Percentiles rank a stretch among this genome's conserved stretches.
Evolutionary conservation across 1,140 invertebrate species (phyloP).

Genomic region (Papilio glaucus): DNA sequence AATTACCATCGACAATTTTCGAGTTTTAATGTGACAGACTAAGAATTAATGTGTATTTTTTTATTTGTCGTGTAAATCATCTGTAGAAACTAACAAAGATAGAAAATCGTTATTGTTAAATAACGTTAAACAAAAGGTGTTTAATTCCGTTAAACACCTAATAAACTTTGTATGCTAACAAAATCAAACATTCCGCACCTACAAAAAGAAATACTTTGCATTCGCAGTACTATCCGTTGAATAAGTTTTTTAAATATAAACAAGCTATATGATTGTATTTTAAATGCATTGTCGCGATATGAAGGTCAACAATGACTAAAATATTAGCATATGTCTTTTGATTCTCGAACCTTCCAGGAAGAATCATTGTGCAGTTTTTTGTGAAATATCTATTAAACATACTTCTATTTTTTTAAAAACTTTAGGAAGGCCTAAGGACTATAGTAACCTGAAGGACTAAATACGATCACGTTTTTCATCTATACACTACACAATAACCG

Average conservation of each 20-base stretch:
- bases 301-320: slow-evolving; percentile 8
- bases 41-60: too few species aligned
- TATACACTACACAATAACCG: too few species aligned
- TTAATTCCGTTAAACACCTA: neutral
- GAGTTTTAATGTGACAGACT: too few species aligned
- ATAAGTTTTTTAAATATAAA: neutral
- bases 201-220: neutral
- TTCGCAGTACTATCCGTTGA: neutral
- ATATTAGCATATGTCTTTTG: neutral
- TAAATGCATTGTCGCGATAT: slow-evolving; percentile 2
- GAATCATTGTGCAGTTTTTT: neutral
- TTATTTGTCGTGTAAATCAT: too few species aligned
- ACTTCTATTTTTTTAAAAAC: neutral
- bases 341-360: neutral
- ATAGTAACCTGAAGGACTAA: neutral
- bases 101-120: too few species aligned
- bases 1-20: too few species aligned
- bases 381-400: slow-evolving; percentile 9
- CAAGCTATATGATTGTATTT: neutral
- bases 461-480: too few species aligned
- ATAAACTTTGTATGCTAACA: neutral
- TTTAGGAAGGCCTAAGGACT: neutral
- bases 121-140: neutral
- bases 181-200: neutral
- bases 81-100: too few species aligned